Conservation (phyloP, 2,797 vertebrate genomes). For the Pitangus sulphuratus region DNA sequence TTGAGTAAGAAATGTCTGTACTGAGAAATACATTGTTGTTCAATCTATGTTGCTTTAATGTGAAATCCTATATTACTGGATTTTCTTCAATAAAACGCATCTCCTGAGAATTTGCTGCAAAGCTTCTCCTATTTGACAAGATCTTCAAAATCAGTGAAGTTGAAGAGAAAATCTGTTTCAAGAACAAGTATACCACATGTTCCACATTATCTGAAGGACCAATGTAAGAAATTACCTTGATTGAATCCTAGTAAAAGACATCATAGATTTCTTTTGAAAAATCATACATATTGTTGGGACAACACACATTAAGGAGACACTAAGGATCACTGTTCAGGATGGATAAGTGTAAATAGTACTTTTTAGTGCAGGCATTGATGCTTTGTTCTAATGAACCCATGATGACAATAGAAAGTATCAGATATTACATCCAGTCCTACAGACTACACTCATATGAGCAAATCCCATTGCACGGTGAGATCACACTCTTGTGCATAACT, state of each 20-base stretch:
- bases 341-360: neutral
- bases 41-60: neutral
- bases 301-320: neutral
- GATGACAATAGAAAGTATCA: neutral
- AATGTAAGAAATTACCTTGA: neutral
- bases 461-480: neutral
- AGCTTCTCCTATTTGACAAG: neutral
- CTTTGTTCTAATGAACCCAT: neutral
- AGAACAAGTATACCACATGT: neutral
- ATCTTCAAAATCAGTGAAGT: slow-evolving; percentile 9
- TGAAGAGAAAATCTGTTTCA: neutral
- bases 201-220: slow-evolving; percentile 8
- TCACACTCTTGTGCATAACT: neutral
- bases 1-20: neutral
- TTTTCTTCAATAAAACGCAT: neutral
- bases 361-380: neutral
- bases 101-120: neutral
- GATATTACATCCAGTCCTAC: neutral
- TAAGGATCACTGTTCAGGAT: neutral
- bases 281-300: neutral
- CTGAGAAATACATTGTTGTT: neutral
- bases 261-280: neutral
- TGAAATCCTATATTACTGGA: neutral
- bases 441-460: neutral
- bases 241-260: neutral